Conservation (phyloP, 2,888 invertebrate genomes). For the Plebejus argus region DNA sequence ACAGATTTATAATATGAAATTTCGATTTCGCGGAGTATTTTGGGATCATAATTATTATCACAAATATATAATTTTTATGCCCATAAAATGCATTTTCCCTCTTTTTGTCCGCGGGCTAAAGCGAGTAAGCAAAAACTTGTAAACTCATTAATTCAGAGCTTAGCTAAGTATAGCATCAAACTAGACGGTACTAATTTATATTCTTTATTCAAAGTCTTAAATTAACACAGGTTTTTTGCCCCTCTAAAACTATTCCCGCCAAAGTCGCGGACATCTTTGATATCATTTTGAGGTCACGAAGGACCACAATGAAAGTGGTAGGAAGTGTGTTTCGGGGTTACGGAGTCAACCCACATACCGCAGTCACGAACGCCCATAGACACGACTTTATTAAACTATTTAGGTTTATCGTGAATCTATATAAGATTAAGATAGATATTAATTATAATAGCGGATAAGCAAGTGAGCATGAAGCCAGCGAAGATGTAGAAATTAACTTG, state of each 20-base stretch:
- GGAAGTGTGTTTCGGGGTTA: slow-evolving; percentile 75
- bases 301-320: slow-evolving; percentile 48
- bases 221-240: neutral
- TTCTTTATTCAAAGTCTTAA: too few relatives aligned
- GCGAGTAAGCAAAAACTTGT: too few relatives aligned
- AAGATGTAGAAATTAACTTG: neutral
- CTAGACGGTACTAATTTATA: too few relatives aligned
- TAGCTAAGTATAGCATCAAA: too few relatives aligned
- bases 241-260: too few relatives aligned
- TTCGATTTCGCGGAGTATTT: too few relatives aligned
- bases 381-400: slow-evolving; percentile 11
- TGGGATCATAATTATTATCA: too few relatives aligned
- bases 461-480: neutral
- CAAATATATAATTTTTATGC: too few relatives aligned
- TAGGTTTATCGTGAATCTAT: neutral
- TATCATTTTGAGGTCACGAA: neutral
- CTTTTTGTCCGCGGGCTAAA: too few relatives aligned
- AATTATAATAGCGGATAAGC: neutral
- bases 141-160: too few relatives aligned
- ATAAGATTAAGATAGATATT: neutral
- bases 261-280: neutral
- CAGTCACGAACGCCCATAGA: slow-evolving; percentile 52
- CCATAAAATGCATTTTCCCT: too few relatives aligned
- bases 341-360: slow-evolving; percentile 64
- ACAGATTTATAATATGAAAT: too few relatives aligned